A percentile compares a stretch with the other conserved stretches of the same genome.
phyloP scores from a whole-genome alignment of 2,113 vertebrate species.

The Cephalopterus ornatus region DNA sequence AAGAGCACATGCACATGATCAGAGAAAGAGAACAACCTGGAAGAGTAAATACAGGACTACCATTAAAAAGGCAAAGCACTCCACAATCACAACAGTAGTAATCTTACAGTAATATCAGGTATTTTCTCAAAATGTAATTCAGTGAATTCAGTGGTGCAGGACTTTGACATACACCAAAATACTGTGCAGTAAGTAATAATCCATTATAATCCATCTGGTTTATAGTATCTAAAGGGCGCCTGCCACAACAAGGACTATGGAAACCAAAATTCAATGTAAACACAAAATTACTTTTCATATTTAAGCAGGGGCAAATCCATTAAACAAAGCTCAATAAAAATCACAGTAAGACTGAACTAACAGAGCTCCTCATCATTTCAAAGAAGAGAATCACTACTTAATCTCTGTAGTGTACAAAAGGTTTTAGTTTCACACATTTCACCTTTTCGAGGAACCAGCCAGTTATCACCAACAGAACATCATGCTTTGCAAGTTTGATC shows the following conservation, averaged over 20 bases:
- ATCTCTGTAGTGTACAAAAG: background rate
- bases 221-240: background rate
- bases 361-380: background rate
- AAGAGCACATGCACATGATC: background rate
- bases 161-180: background rate
- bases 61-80: background rate
- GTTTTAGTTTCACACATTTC: constrained; percentile 32
- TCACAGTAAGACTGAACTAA: constrained; percentile 38
- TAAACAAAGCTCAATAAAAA: constrained; percentile 19
- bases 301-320: constrained; percentile 25
- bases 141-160: background rate
- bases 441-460: constrained; percentile 1
- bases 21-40: background rate
- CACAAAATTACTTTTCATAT: constrained; percentile 9
- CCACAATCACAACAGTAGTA: background rate
- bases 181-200: background rate
- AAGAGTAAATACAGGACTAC: background rate
- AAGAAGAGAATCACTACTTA: constrained; percentile 31
- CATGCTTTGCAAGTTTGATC: background rate
- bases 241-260: background rate
- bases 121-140: constrained; percentile 29
- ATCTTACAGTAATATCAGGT: background rate
- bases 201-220: background rate
- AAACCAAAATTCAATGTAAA: constrained; percentile 15
- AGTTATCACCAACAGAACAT: background rate